Base-by-base conservation (phyloP, 2,797 vertebrate species). In the Salarias fasciatus region DNA sequence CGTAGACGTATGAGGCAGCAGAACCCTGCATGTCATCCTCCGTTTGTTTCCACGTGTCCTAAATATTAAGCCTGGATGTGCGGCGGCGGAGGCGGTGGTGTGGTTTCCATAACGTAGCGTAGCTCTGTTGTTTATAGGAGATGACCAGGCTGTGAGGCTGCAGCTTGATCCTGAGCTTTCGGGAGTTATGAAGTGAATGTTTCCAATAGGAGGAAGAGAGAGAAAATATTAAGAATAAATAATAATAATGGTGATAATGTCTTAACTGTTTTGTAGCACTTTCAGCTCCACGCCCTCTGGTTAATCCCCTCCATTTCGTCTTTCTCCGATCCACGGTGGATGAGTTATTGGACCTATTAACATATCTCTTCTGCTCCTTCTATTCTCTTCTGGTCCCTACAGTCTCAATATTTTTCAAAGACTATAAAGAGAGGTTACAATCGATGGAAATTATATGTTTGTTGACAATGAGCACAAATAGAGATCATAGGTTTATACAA, bases 11-110 rank as follows among this genome's bases (percentile, higher is more conserved):
- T 8, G 58, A 75, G 71, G 72, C 68, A 66, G 59, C 72, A 60
- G 54, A 73, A 77, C 61, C 80, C 77, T 84, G 88, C 88, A 89
- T 82, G 85, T 77, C 83, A 75, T 88, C 69, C 75, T 81, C 38
- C 30, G 31, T 84, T 80, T 72, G 66, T 64, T 77, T 80, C 64
- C 47, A 67, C 78, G 61, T 36, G 57, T 86, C 74, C 72, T 68
- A 44, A 66, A 69, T 74, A 72, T 74, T 29, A 50, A 69, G 44
- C 67, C 46, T 75, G 43, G 53, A 63, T 24, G 54, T 71, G 69
- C 24, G 4, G 8, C 30, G 4, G 11, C 55, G 38, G 36, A 12
- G 35, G n/a, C 15, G 9, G 4, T 30, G 9, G 0, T 1, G n/a
- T 35, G 41, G 69, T 79, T 66, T 74, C 51, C 51, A 63, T 65